These are phyloP conservation scores for Capitulum mitella DNA, from an alignment of 2,888 invertebrate genomes.

Conservation along the genomic window DNA sequence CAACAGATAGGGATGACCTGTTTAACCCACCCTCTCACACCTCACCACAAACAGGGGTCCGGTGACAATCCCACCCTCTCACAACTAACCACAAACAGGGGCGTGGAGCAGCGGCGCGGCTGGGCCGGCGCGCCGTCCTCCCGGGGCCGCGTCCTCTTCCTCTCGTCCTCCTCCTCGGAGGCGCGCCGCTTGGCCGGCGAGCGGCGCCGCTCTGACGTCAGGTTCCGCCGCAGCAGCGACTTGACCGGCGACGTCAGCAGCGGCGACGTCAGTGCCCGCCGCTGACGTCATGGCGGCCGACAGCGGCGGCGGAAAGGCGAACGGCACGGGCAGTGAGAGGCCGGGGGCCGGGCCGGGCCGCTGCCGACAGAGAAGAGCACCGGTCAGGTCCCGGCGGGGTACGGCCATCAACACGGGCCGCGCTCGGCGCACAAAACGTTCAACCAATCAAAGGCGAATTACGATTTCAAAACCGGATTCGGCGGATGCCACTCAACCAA, in stretches of 20 bases:
- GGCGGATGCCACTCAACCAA: no score
- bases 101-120: not conserved
- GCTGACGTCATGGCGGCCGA: not conserved
- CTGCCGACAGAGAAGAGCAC: not conserved
- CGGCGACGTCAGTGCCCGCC: not conserved
- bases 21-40: no score
- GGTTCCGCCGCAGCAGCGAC: not conserved
- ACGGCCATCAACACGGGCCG: no score
- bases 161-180: not conserved
- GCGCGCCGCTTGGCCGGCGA: not conserved
- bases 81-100: conserved; percentile 9
- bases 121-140: not conserved
- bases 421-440: no score
- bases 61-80: no score
- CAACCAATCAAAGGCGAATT: no score
- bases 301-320: not conserved
- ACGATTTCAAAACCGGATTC: no score
- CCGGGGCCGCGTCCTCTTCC: not conserved
- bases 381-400: no score
- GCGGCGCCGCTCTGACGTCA: not conserved
- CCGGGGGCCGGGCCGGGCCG: not conserved
- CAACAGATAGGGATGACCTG: no score
- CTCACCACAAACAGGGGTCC: no score
- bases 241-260: not conserved
- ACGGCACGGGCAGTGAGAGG: not conserved